Percentiles rank a stretch among this genome's conserved stretches.
Evolutionary conservation across 2,797 vertebrate species (phyloP).

Genomic region (Pipistrellus pygmaeus): DNA sequence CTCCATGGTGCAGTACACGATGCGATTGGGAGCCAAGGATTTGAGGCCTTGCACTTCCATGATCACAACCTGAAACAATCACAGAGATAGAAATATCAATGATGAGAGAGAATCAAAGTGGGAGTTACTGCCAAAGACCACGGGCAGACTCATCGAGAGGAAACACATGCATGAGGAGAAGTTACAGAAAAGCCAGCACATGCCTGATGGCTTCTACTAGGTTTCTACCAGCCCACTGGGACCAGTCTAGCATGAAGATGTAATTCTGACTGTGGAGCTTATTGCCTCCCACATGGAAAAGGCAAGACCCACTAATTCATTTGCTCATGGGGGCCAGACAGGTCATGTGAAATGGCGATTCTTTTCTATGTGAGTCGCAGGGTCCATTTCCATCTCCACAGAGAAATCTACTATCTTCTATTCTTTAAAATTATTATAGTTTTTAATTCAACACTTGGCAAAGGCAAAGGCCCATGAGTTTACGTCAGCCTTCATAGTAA

Average conservation of each 20-base stretch:
- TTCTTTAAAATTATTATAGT: conserved; percentile 40
- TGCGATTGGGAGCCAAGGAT: conserved; percentile 96
- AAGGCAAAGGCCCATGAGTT: not conserved
- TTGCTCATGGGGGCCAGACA: not conserved
- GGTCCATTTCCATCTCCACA: not conserved
- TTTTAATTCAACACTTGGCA: conserved; percentile 4
- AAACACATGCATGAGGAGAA: not conserved
- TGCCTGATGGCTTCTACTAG: not conserved
- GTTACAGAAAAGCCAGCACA: not conserved
- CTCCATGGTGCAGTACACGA: conserved; percentile 99
- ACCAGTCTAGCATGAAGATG: not conserved
- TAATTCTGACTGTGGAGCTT: not conserved
- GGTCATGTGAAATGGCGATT: not conserved
- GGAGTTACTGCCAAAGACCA: not conserved
- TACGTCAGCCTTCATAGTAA: not conserved
- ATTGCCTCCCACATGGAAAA: not conserved
- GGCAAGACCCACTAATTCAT: not conserved
- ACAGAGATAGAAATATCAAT: too few species aligned
- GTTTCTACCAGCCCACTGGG: not conserved
- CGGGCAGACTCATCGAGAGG: not conserved
- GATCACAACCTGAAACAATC: conserved; percentile 94
- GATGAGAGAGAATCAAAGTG: too few species aligned
- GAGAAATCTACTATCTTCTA: not conserved
- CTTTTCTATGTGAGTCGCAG: not conserved
- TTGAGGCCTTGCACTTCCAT: conserved; percentile 98